These are phyloP conservation scores for Minunthozetes semirufus DNA, from an alignment of 2,888 invertebrate genomes.

Conservation along the genomic window DNA sequence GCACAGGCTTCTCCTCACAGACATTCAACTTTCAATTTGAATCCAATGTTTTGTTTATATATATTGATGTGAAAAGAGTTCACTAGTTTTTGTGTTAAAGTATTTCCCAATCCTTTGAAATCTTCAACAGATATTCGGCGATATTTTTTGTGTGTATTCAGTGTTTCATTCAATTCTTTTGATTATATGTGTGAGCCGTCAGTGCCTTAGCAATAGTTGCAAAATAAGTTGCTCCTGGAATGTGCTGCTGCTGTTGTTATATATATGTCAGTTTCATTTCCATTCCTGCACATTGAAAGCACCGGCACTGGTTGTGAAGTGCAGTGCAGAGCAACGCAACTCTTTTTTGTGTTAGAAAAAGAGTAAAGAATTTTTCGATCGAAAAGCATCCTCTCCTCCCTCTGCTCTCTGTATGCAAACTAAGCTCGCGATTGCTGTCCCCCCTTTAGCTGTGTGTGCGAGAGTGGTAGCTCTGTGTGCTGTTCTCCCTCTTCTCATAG, in stretches of 20 bases:
- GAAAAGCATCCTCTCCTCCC: conserved; percentile 30
- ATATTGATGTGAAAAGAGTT: background rate
- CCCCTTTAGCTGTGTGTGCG: background rate
- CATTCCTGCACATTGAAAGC: conserved; percentile 8
- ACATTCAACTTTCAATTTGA: background rate
- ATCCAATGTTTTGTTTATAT: background rate
- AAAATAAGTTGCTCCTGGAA: background rate
- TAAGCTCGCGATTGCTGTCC: background rate
- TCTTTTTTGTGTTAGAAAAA: conserved; percentile 10
- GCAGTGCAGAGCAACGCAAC: conserved; percentile 7
- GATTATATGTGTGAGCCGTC: background rate
- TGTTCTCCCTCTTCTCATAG: conserved; percentile 20
- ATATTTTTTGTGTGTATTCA: background rate
- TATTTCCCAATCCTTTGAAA: background rate
- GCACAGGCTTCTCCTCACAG: background rate
- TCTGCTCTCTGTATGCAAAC: conserved; percentile 14
- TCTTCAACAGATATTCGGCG: background rate
- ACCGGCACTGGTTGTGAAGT: background rate
- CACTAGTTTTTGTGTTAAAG: conserved; percentile 2
- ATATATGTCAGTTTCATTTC: background rate
- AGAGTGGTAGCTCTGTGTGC: background rate
- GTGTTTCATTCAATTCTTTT: background rate
- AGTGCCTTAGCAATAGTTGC: conserved; percentile 4
- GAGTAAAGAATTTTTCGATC: conserved; percentile 17
- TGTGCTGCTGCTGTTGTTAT: background rate